Conservation (phyloP, 2,888 invertebrate species). For the Euphydryas editha region DNA sequence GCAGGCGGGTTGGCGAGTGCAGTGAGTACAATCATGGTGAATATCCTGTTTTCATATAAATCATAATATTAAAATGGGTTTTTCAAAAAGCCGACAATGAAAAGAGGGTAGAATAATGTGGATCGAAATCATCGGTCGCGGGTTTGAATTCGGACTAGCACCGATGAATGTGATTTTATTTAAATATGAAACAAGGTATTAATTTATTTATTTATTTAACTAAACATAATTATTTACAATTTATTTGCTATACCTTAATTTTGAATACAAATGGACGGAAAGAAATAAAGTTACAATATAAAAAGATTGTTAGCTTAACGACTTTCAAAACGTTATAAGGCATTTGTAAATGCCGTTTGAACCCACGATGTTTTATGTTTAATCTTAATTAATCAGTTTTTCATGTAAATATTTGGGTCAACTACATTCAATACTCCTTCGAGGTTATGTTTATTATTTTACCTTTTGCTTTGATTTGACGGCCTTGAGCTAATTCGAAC, state of each 20-base stretch:
- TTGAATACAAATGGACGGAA: neutral
- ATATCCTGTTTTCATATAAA: no score
- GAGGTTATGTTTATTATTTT: constrained; percentile 41
- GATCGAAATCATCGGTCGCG: no score
- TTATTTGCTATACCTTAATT: neutral
- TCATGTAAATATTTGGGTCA: constrained; percentile 40
- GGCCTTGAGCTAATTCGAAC: constrained; percentile 34
- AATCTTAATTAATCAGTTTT: constrained; percentile 22
- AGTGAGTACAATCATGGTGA: no score
- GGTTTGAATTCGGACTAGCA: no score
- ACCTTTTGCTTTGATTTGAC: constrained; percentile 28
- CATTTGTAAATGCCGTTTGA: neutral
- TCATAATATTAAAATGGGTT: no score
- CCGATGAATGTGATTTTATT: no score
- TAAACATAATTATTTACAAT: no score
- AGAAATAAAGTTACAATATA: neutral
- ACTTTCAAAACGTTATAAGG: neutral
- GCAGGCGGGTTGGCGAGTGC: no score
- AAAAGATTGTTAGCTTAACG: neutral
- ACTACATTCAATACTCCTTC: constrained; percentile 32
- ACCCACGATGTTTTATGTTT: neutral
- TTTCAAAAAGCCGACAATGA: no score
- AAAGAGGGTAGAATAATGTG: no score
- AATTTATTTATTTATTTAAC: no score
- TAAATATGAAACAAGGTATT: no score